phyloP scores from a whole-genome alignment of 2,888 invertebrate species.

The Nasonia oneida region DNA sequence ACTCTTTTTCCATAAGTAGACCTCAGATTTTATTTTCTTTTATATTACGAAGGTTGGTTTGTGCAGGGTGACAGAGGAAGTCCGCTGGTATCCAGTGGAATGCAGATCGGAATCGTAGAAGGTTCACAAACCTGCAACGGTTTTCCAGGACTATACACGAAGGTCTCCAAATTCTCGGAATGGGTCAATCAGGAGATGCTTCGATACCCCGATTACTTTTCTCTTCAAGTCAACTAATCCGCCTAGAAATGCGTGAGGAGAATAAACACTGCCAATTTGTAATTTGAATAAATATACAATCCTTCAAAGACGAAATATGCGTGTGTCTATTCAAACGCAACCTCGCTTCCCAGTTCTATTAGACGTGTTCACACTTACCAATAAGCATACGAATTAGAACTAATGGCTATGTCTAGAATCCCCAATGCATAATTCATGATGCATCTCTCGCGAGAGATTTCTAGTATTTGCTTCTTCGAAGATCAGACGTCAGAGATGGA shows the following conservation, averaged over 20 bases:
- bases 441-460: not conserved
- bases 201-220: constrained; percentile 12
- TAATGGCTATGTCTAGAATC: not conserved
- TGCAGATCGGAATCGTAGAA: constrained; percentile 29
- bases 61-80: constrained; percentile 36
- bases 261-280: not conserved
- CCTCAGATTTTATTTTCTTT: not conserved
- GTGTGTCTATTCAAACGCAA: not conserved
- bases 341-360: not conserved
- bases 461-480: not conserved
- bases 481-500: not conserved
- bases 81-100: constrained; percentile 7
- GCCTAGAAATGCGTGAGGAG: not conserved
- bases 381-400: constrained; percentile 6
- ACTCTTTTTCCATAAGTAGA: no score
- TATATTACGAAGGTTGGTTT: not conserved
- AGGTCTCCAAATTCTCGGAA: not conserved
- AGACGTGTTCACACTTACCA: not conserved
- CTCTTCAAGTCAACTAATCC: not conserved
- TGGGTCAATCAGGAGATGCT: constrained; percentile 16
- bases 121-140: constrained; percentile 28
- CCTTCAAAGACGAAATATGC: not conserved
- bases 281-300: not conserved
- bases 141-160: constrained; percentile 12
- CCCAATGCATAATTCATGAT: not conserved